Evolutionary conservation across 1,140 invertebrate species (phyloP).

Genomic region (Elymnias hypermnestra): DNA sequence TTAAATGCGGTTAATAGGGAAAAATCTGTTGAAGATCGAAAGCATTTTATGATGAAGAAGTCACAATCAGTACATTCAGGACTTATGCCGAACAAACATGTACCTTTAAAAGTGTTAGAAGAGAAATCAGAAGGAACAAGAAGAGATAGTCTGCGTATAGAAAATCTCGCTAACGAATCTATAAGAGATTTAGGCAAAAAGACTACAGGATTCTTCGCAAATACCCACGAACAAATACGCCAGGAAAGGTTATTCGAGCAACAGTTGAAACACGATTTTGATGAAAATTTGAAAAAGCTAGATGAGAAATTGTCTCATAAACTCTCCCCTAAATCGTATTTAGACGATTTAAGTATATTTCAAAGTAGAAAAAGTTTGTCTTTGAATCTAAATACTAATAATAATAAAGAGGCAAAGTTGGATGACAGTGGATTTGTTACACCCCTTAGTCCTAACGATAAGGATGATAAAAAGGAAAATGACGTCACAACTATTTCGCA

Average conservation of each 20-base stretch:
- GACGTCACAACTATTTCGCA: conserved; percentile 57
- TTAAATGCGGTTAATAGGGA: conserved; percentile 35
- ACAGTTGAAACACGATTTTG: conserved; percentile 68
- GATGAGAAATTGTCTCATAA: conserved; percentile 40
- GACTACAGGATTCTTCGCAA: conserved; percentile 77
- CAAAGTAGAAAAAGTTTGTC: conserved; percentile 54
- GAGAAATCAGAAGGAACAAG: conserved; percentile 39
- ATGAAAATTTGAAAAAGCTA: conserved; percentile 62
- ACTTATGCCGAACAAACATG: conserved; percentile 46
- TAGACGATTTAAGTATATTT: conserved; percentile 52
- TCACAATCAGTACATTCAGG: conserved; percentile 70
- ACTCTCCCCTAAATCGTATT: conserved; percentile 31
- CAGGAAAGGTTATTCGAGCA: conserved; percentile 73
- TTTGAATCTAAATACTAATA: conserved; percentile 44
- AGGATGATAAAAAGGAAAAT: conserved; percentile 38
- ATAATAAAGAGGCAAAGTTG: conserved; percentile 36
- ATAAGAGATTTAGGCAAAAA: conserved; percentile 48
- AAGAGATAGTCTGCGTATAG: conserved; percentile 39
- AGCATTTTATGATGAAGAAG: conserved; percentile 68
- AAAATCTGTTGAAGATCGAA: conserved; percentile 38
- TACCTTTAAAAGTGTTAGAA: conserved; percentile 53
- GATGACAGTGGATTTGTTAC: conserved; percentile 58
- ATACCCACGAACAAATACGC: conserved; percentile 80
- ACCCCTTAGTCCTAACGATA: conserved; percentile 43
- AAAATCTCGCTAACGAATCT: conserved; percentile 61